Conservation (phyloP, 2,888 invertebrate species). For the Brachyopa scutellaris region DNA sequence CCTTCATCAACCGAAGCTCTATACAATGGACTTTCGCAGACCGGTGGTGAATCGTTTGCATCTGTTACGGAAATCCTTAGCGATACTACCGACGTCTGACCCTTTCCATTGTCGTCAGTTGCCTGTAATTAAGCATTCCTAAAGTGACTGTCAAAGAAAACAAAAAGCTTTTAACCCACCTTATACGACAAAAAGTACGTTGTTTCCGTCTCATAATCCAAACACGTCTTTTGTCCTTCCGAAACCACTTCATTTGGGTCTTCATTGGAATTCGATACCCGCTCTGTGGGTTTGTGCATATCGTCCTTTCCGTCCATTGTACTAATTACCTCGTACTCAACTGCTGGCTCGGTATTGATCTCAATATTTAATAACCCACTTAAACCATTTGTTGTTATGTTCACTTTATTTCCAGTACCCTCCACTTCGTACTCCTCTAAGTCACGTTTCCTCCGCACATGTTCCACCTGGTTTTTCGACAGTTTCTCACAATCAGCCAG, state of each 20-base stretch:
- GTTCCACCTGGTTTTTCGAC: slow-evolving; percentile 40
- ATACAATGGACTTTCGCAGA: slow-evolving; percentile 90
- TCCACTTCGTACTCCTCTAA: slow-evolving; percentile 73
- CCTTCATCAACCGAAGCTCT: slow-evolving; percentile 93
- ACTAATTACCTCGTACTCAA: slow-evolving; percentile 77
- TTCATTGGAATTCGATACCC: slow-evolving; percentile 67
- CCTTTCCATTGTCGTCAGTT: slow-evolving; percentile 91
- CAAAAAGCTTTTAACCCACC: slow-evolving; percentile 82
- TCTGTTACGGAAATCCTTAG: slow-evolving; percentile 91
- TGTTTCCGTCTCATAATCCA: slow-evolving; percentile 92
- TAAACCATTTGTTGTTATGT: slow-evolving; percentile 67
- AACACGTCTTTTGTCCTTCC: slow-evolving; percentile 86
- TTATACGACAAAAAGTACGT: slow-evolving; percentile 93
- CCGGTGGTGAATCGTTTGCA: slow-evolving; percentile 94
- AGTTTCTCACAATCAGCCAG: slow-evolving; percentile 88
- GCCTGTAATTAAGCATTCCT: slow-evolving; percentile 84
- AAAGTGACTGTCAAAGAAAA: too few relatives aligned
- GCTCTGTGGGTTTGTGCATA: too few relatives aligned
- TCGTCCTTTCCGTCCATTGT: slow-evolving; percentile 43
- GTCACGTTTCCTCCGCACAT: slow-evolving; percentile 76
- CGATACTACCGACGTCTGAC: slow-evolving; percentile 90
- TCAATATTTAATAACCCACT: slow-evolving; percentile 73
- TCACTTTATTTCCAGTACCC: slow-evolving; percentile 66
- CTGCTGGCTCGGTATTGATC: slow-evolving; percentile 77
- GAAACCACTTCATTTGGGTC: slow-evolving; percentile 73